Conservation (phyloP, 2,113 vertebrate species). For the Saccopteryx leptura region DNA sequence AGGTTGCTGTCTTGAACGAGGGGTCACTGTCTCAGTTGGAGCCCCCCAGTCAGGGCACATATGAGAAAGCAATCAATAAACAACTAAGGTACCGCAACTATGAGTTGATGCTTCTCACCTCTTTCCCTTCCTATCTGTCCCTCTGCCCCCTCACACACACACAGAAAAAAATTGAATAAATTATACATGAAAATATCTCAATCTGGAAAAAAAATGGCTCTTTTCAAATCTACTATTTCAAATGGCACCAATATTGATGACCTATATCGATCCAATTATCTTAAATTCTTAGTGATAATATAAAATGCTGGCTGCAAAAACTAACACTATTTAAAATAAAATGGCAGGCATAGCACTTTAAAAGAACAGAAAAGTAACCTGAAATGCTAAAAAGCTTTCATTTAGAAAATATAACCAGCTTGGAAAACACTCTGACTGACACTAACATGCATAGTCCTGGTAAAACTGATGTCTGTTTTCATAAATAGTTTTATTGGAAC, state of each 20-base stretch:
- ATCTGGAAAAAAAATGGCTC: slow-evolving; percentile 19
- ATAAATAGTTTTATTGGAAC: slow-evolving; percentile 10
- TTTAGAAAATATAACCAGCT: slow-evolving; percentile 55
- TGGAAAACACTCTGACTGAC: slow-evolving; percentile 46
- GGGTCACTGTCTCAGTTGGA: too few species aligned
- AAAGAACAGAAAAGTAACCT: slow-evolving; percentile 56
- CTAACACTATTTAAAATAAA: slow-evolving; percentile 56
- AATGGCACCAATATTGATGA: slow-evolving; percentile 22
- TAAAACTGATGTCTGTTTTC: background rate
- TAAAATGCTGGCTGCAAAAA: slow-evolving; percentile 51
- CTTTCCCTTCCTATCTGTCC: too few species aligned
- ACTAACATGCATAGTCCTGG: background rate
- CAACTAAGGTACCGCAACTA: too few species aligned
- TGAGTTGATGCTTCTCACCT: too few species aligned
- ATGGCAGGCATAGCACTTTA: slow-evolving; percentile 12
- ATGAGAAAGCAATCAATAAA: too few species aligned
- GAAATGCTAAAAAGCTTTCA: slow-evolving; percentile 61
- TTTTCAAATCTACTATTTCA: slow-evolving; percentile 37
- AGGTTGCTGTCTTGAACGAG: too few species aligned
- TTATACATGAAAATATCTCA: slow-evolving; percentile 46
- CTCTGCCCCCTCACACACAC: too few species aligned
- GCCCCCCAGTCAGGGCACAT: too few species aligned
- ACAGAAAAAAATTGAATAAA: slow-evolving; percentile 33
- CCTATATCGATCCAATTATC: slow-evolving; percentile 9
- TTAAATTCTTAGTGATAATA: slow-evolving; percentile 40